Conservation (phyloP, 2,797 vertebrate genomes). For the Acanthurus leucopareius region DNA sequence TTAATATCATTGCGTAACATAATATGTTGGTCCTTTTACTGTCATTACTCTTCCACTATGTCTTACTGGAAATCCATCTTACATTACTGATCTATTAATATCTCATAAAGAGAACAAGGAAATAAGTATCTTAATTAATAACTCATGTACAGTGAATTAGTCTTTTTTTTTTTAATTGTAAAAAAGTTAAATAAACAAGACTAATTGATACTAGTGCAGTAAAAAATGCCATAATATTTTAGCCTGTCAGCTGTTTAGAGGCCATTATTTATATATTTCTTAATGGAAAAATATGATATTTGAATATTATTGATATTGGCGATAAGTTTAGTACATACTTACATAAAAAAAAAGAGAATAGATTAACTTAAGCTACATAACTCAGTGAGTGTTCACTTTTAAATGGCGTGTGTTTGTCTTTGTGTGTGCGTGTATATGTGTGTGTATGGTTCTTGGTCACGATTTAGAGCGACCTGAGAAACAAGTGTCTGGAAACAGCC, state of each 20-base stretch:
- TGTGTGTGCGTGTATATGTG: too few species aligned
- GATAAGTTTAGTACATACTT: neutral
- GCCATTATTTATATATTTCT: neutral
- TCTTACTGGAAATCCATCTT: conserved; percentile 11
- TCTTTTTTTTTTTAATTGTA: neutral
- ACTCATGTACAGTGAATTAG: neutral
- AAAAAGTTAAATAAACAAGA: neutral
- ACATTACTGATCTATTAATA: conserved; percentile 3
- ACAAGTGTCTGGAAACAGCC: neutral
- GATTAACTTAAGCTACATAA: neutral
- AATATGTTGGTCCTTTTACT: conserved; percentile 14
- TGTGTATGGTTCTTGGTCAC: neutral
- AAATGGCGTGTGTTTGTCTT: too few species aligned
- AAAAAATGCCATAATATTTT: neutral
- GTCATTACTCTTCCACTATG: conserved; percentile 2
- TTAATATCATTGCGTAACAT: conserved; percentile 14
- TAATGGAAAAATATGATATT: neutral
- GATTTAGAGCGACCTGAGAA: neutral
- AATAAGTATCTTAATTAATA: neutral
- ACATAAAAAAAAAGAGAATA: neutral
- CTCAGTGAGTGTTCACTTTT: too few species aligned
- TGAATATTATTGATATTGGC: neutral
- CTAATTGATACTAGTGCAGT: neutral
- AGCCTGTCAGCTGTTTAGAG: neutral
- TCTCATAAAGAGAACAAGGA: neutral